These are phyloP conservation scores for Eupithecia abbreviata DNA, from an alignment of 2,888 invertebrate genomes.

Conservation along the genomic window DNA sequence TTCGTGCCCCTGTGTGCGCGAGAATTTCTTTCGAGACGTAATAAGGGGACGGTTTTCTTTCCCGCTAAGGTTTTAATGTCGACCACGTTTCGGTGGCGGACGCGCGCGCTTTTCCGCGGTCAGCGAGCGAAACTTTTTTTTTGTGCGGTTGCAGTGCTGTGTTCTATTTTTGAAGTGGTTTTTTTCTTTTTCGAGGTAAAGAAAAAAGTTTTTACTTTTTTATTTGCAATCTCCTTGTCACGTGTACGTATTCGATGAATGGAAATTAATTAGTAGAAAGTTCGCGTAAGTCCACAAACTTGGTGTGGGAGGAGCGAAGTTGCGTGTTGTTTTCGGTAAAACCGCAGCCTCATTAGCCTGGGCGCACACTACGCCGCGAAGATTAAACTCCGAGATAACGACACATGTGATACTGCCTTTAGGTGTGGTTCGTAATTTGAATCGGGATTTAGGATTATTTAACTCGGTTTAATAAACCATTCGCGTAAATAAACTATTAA, in stretches of 20 bases:
- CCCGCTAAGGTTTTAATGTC: conserved; percentile 84
- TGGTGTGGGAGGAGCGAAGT: conserved; percentile 58
- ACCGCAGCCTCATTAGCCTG: conserved; percentile 81
- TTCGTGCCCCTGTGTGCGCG: conserved; percentile 78
- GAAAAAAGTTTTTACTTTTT: conserved; percentile 15
- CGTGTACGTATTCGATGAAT: conserved; percentile 12
- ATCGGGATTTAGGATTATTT: conserved; percentile 53
- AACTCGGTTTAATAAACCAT: background rate
- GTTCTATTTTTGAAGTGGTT: conserved; percentile 41
- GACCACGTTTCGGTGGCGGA: conserved; percentile 82
- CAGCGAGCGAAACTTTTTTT: conserved; percentile 65
- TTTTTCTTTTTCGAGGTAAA: conserved; percentile 41
- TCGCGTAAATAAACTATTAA: background rate
- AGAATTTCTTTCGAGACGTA: conserved; percentile 84
- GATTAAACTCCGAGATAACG: conserved; percentile 76
- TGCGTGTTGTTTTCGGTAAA: conserved; percentile 74
- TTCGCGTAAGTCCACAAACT: conserved; percentile 68
- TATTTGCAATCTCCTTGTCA: background rate
- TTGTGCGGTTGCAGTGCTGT: conserved; percentile 50
- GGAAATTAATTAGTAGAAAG: conserved; percentile 72
- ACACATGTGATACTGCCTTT: conserved; percentile 68
- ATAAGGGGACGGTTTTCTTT: conserved; percentile 84
- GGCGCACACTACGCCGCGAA: conserved; percentile 74
- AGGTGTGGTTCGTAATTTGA: conserved; percentile 55
- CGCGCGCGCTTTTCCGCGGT: conserved; percentile 81